phyloP scores from a whole-genome alignment of 2,797 vertebrate genomes.

The Sebastes kiyomatsui region DNA sequence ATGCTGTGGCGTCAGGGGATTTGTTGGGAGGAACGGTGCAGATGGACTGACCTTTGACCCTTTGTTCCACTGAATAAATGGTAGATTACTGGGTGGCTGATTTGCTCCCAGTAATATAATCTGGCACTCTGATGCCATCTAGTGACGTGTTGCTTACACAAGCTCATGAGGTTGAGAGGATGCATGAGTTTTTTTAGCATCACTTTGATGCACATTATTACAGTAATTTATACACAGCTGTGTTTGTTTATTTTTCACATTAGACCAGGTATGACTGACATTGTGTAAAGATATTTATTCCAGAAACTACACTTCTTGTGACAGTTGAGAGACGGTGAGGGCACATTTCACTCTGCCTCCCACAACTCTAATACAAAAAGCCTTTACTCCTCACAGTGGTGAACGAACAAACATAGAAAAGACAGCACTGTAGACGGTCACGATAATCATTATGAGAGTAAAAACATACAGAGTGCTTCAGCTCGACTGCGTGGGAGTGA shows the following conservation, averaged over 20 bases:
- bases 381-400: slow-evolving; percentile 19
- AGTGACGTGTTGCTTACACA: slow-evolving; percentile 41
- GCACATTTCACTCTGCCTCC: slow-evolving; percentile 1
- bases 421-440: slow-evolving; percentile 45
- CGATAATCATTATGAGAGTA: slow-evolving; percentile 60
- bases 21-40: slow-evolving; percentile 61
- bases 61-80: slow-evolving; percentile 73
- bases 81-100: slow-evolving; percentile 40
- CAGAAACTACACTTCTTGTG: slow-evolving; percentile 11
- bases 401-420: slow-evolving; percentile 39
- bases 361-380: slow-evolving; percentile 37
- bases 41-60: slow-evolving; percentile 73
- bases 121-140: slow-evolving; percentile 68
- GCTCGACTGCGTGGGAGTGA: slow-evolving; percentile 63
- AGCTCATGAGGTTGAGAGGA: background rate
- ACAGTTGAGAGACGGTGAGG: slow-evolving; percentile 6
- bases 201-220: background rate
- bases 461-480: slow-evolving; percentile 71
- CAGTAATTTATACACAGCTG: background rate
- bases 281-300: slow-evolving; percentile 57
- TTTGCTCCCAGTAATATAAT: background rate
- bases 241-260: background rate
- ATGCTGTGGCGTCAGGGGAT: slow-evolving; percentile 67
- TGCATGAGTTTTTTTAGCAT: background rate
- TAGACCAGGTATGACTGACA: background rate